Conservation (phyloP, 23 tunicate genomes). For the Ascidia mentula region DNA sequence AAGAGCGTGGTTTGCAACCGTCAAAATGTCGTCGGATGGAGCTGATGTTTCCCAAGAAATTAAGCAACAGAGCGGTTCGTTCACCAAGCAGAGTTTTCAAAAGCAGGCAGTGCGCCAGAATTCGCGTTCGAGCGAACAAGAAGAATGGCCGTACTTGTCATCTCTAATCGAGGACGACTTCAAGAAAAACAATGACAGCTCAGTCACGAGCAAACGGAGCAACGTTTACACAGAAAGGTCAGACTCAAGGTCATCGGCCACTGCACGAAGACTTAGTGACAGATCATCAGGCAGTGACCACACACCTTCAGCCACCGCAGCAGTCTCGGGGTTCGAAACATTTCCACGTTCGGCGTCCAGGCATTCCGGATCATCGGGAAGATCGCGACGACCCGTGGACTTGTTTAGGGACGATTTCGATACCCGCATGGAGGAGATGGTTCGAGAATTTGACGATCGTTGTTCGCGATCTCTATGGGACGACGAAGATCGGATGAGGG, state of each 20-base stretch:
- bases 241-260: background rate
- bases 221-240: background rate
- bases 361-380: background rate
- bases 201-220: background rate
- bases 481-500: conserved; percentile 26
- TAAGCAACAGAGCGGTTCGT: background rate
- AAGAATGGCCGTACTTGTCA: background rate
- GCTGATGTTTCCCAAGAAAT: background rate
- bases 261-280: background rate
- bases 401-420: conserved; percentile 55
- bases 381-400: background rate
- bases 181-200: background rate
- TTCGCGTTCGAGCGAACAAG: background rate
- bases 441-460: conserved; percentile 45
- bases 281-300: background rate
- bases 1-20: background rate
- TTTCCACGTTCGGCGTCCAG: background rate
- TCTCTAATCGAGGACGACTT: background rate
- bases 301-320: background rate
- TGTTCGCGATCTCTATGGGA: conserved; percentile 38
- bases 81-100: background rate
- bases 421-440: conserved; percentile 51
- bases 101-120: background rate
- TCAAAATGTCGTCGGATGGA: background rate
- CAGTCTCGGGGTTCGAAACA: background rate